Base-by-base conservation (phyloP, 2,113 vertebrate species). In the Saguinus midas region DNA sequence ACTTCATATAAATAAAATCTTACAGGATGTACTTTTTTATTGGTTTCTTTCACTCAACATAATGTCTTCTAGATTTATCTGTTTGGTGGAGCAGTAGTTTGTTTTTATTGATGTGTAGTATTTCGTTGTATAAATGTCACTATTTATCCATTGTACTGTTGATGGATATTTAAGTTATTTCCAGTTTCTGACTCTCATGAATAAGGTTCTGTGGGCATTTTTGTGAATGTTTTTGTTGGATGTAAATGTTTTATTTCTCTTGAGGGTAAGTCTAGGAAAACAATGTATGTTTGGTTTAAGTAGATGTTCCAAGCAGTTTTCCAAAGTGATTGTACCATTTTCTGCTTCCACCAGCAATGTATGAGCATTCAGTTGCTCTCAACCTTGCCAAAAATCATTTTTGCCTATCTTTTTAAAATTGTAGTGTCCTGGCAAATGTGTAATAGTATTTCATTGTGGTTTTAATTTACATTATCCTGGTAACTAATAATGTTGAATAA, bases 91-190 rank as follows among this genome's bases (percentile, higher is more conserved):
- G 11, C 43, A 55, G 20, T 55, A 90, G 18, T 13, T 66, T 75
- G 72, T 82, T 48, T 83, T 68, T 57, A 80, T 32, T 72, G 43
- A 27, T 61, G 32, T 82, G 27, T 68, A 84, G 16, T 29, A 89
- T 50, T 96, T 70, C 35, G 25, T 68, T 87, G 11, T 43, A 10
- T 37, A 76, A 58, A 37, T 66, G 37, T 52, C 52, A 79, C 37
- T 83, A 25, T 87, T 48, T 84, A 75, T 57, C 84, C n/a, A 68
- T 52, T 89, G 25, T 92, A 57, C 27, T 70, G 27, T 57, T 90
- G 52, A 91, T 93, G 21, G 27, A 86, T 90, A 61, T 83, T 96
- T 95, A 43, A 78, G 29, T 79, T 82, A 92, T 76, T 93, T 85
- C 68, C 6, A 86, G 32, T 52, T 96, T 93, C 75, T 92, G 55